Evolutionary conservation across 2,888 invertebrate genomes (phyloP).

Genomic region (Diachrysia chrysitis): DNA sequence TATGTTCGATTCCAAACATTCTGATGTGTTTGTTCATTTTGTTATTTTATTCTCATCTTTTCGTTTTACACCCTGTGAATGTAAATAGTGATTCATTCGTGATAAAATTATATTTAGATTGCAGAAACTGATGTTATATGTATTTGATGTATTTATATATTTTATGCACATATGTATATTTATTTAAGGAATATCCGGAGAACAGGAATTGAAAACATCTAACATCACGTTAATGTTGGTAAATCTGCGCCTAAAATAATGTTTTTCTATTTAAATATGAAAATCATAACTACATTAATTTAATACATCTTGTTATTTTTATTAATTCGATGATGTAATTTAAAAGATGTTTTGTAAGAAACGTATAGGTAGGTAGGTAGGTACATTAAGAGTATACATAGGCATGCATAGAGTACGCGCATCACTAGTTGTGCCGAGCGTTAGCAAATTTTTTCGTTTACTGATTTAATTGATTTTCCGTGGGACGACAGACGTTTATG

Average conservation of each 20-base stretch:
- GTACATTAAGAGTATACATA: too few species aligned
- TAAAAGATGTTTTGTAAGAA: not conserved
- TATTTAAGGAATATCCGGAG: conserved; percentile 62
- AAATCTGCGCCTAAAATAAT: conserved; percentile 33
- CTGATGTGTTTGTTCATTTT: conserved; percentile 60
- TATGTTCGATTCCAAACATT: conserved; percentile 28
- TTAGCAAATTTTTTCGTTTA: too few species aligned
- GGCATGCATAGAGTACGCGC: too few species aligned
- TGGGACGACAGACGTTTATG: too few species aligned
- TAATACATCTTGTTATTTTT: not conserved
- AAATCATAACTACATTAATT: not conserved
- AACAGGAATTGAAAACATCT: conserved; percentile 43
- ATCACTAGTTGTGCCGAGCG: too few species aligned
- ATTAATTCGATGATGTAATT: not conserved
- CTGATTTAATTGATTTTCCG: too few species aligned
- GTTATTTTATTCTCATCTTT: conserved; percentile 54
- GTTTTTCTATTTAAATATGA: conserved; percentile 16
- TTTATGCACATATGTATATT: conserved; percentile 57
- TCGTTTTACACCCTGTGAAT: conserved; percentile 59
- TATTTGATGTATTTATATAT: conserved; percentile 40
- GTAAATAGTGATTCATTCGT: conserved; percentile 67
- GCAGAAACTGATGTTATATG: conserved; percentile 61
- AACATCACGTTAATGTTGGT: conserved; percentile 30
- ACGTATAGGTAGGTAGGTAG: too few species aligned
- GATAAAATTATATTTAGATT: conserved; percentile 73